A percentile compares a stretch with the other conserved stretches of the same genome.
Evolutionary conservation across 2,113 vertebrate species (phyloP).

Genomic region (Montifringilla adamsi): DNA sequence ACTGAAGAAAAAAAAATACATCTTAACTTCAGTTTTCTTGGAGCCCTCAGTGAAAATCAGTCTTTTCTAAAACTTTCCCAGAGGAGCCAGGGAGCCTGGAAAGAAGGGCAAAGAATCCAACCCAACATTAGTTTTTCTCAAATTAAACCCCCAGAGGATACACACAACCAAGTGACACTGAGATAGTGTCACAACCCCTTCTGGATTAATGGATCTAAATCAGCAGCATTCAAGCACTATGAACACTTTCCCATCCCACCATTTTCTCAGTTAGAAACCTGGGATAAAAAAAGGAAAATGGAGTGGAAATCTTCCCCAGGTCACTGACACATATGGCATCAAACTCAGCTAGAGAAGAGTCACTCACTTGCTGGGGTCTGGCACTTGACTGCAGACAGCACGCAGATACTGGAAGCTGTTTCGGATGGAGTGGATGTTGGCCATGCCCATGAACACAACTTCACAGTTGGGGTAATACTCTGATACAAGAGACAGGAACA

Average conservation of each 20-base stretch:
- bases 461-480: conserved; percentile 99
- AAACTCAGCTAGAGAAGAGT: neutral
- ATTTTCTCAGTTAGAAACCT: neutral
- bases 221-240: neutral
- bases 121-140: neutral
- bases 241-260: neutral
- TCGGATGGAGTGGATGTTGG: conserved; percentile 97
- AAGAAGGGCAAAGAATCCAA: neutral
- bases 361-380: conserved; percentile 97
- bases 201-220: neutral
- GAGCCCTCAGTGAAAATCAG: neutral
- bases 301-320: neutral
- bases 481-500: conserved; percentile 23
- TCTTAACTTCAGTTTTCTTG: neutral
- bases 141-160: neutral
- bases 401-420: conserved; percentile 97
- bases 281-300: neutral
- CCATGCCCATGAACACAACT: conserved; percentile 99
- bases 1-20: too few species aligned
- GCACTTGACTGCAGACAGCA: conserved; percentile 95
- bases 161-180: neutral
- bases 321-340: neutral
- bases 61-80: neutral
- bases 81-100: neutral
- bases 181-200: neutral